Conservation (phyloP, 2,888 invertebrate genomes). For the Nemotelus pantherinus region DNA sequence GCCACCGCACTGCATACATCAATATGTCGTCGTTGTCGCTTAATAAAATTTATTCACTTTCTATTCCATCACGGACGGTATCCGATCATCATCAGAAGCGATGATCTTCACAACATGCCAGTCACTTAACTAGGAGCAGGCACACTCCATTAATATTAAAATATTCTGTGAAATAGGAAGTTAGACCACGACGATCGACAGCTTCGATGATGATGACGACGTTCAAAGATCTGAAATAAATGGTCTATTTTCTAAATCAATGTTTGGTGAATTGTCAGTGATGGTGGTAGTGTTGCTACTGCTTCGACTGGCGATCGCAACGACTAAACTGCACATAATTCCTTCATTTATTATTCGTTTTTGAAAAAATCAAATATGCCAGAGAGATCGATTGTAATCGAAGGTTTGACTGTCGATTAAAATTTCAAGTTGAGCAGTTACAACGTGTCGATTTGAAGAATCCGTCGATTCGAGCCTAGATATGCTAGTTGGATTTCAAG, state of each 20-base stretch:
- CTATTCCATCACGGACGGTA: slow-evolving; percentile 9
- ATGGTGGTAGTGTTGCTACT: not conserved
- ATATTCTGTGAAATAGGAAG: slow-evolving; percentile 6
- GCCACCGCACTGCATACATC: slow-evolving; percentile 24
- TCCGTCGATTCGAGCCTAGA: not conserved
- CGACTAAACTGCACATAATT: slow-evolving; percentile 26
- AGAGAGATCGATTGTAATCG: slow-evolving; percentile 10
- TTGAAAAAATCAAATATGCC: slow-evolving; percentile 7
- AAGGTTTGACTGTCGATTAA: slow-evolving; percentile 6
- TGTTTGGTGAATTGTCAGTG: not conserved
- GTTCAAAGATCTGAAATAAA: not conserved
- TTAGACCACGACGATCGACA: not conserved
- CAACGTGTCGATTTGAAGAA: slow-evolving; percentile 22
- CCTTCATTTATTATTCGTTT: slow-evolving; percentile 27
- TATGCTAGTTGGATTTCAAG: no score
- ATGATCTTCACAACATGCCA: slow-evolving; percentile 8
- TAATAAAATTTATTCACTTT: slow-evolving; percentile 28
- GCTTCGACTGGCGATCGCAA: not conserved
- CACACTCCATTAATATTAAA: slow-evolving; percentile 21
- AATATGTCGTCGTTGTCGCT: slow-evolving; percentile 26
- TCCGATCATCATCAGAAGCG: slow-evolving; percentile 1
- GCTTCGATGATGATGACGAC: not conserved
- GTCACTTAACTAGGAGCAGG: not conserved
- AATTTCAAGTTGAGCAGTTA: slow-evolving; percentile 13
- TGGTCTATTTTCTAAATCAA: slow-evolving; percentile 1